Conservation (phyloP, 37 sponge, comb jelly and placozoan species). For the Chondrosia reniformis region DNA sequence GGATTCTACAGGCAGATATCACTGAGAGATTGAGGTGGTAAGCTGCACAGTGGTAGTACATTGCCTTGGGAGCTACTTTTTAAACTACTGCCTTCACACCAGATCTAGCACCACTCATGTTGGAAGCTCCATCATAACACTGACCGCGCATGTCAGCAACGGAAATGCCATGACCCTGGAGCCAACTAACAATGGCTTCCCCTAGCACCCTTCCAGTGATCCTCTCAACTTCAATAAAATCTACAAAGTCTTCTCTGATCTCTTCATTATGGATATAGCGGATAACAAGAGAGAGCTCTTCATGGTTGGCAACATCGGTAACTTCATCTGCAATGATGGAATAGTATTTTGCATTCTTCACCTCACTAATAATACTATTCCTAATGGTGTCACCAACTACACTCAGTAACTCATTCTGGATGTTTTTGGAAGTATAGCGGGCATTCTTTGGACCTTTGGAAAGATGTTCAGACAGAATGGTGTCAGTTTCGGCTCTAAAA, state of each 20-base stretch:
- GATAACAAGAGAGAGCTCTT: constrained; percentile 40
- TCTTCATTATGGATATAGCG: constrained; percentile 20
- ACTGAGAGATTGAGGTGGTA: constrained; percentile 40
- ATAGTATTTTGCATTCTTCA: constrained; percentile 37
- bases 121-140: constrained; percentile 56
- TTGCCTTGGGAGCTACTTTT: constrained; percentile 23
- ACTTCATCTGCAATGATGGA: constrained; percentile 67
- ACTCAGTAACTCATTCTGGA: background rate
- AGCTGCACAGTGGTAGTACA: constrained; percentile 48
- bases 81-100: constrained; percentile 32
- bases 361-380: too few relatives aligned
- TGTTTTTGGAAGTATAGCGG: background rate
- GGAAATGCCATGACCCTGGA: constrained; percentile 12
- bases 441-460: background rate
- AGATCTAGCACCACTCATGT: constrained; percentile 40
- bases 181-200: constrained; percentile 23
- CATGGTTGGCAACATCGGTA: constrained; percentile 44
- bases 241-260: constrained; percentile 36
- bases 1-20: constrained; percentile 43
- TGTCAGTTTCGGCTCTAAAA: background rate
- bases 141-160: constrained; percentile 39
- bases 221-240: constrained; percentile 54
- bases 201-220: constrained; percentile 39
- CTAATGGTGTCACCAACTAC: too few relatives aligned
- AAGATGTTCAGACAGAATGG: background rate